phyloP scores from a whole-genome alignment of 2,797 vertebrate species.

The Choloepus didactylus region DNA sequence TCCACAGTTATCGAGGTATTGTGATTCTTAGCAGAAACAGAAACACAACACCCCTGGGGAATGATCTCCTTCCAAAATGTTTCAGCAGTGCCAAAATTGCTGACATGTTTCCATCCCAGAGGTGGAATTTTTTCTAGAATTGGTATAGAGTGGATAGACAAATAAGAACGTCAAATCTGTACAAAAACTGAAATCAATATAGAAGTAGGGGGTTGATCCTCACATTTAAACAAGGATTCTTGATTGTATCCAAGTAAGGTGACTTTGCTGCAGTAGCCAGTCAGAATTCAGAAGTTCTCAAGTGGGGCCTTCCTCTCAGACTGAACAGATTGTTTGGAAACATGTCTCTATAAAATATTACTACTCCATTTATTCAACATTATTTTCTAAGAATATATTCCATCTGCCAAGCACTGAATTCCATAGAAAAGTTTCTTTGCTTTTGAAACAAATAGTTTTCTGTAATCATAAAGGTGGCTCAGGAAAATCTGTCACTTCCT shows the following conservation, averaged over 20 bases:
- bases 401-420: constrained; percentile 13
- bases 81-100: not conserved
- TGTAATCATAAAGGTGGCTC: constrained; percentile 57
- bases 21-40: not conserved
- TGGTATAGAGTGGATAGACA: not conserved
- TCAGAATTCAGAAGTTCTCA: not conserved
- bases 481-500: constrained; percentile 35
- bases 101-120: not conserved
- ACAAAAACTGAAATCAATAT: not conserved
- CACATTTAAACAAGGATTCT: not conserved
- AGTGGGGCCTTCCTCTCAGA: not conserved
- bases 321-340: not conserved
- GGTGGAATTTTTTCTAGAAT: not conserved
- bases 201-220: not conserved
- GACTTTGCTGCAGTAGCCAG: not conserved
- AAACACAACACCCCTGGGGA: not conserved
- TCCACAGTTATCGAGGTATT: not conserved
- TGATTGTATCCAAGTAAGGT: not conserved
- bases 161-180: not conserved
- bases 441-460: constrained; percentile 67
- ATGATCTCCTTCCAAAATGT: not conserved
- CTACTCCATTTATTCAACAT: constrained; percentile 39
- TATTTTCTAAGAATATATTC: constrained; percentile 45
- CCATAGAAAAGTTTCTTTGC: constrained; percentile 42
- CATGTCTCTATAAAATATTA: constrained; percentile 36